These are phyloP conservation scores for Octodon degus DNA, from an alignment of 2,113 vertebrate genomes.

Conservation along the genomic window DNA sequence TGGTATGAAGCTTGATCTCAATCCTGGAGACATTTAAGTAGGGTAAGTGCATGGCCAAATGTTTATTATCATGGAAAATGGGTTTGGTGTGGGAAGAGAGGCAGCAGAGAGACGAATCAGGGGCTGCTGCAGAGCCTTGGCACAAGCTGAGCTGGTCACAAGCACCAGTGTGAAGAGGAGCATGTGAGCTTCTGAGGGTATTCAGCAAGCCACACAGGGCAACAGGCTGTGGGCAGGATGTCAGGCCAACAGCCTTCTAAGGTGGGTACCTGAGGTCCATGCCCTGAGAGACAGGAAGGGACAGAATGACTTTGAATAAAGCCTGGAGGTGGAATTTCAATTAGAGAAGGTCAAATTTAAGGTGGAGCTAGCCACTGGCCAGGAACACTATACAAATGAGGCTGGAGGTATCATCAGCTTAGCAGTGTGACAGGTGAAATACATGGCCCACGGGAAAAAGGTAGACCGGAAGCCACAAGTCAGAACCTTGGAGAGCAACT, in stretches of 20 bases:
- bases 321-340: neutral
- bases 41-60: neutral
- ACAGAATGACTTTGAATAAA: neutral
- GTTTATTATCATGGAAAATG: neutral
- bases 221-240: fast-evolving
- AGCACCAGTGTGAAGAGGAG: neutral
- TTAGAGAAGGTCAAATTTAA: neutral
- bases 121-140: neutral
- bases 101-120: neutral
- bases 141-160: neutral
- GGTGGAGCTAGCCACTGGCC: too few species aligned
- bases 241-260: neutral
- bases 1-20: neutral
- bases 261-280: neutral
- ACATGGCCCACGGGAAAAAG: neutral
- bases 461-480: neutral
- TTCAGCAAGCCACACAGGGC: neutral
- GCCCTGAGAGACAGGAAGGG: neutral
- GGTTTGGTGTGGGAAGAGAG: neutral
- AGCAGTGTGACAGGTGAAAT: neutral
- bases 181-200: neutral
- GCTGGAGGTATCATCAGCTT: neutral
- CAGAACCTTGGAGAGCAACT: neutral
- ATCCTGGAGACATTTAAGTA: neutral
- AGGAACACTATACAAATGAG: neutral